Evolutionary conservation across 2,797 vertebrate species (phyloP), one percentile per base, ranked within the genome.

Genomic region (Scolopax rusticola): DNA sequence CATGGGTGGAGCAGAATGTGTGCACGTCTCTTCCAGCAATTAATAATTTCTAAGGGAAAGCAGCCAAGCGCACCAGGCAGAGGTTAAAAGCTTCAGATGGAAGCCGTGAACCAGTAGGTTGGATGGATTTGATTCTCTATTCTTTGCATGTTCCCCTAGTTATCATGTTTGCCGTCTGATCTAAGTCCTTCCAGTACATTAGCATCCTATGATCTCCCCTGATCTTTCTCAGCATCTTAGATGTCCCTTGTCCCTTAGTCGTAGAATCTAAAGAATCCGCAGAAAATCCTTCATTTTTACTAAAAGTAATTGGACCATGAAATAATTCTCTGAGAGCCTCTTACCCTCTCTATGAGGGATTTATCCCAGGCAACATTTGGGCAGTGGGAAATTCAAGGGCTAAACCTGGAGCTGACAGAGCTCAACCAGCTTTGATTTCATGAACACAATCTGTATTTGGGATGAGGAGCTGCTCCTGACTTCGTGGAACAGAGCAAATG

Each of bases 41-140:
- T 88, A 57, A 50, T 20, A 71, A 84, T 70, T 77, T 91, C 64
- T 71, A 59, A 87, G 54, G 56, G 76, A 90, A 93, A 95, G 73
- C 47, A 85, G 87, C 75, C 87, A 96, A 85, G 53, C 43, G 30
- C 15, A 84, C 41, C 73, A 91, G 56, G 48, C 17, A 70, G 61
- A 84, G 33, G 80, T 84, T 86, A 91, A 84, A 91, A 75, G 50
- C 56, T 87, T 87, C 67, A 85, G 60, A 77, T 24, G 16, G 61
- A 95, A 91, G 54, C 28, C 1, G 3, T 33, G 73, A 91, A 81
- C 17, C 10, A 51, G 50, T 4, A 51, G 19, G 43, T 53, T 67
- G 56, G 77, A 51, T 59, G 36, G 40, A 84, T 84, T 68, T 76
- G 38, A 88, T 91, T 79, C 41, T 54, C 18, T 71, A 19, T 50